These are phyloP conservation scores for Caenorhabditis briggsae DNA, from an alignment of 1,140 invertebrate genomes.

Conservation along the genomic window DNA sequence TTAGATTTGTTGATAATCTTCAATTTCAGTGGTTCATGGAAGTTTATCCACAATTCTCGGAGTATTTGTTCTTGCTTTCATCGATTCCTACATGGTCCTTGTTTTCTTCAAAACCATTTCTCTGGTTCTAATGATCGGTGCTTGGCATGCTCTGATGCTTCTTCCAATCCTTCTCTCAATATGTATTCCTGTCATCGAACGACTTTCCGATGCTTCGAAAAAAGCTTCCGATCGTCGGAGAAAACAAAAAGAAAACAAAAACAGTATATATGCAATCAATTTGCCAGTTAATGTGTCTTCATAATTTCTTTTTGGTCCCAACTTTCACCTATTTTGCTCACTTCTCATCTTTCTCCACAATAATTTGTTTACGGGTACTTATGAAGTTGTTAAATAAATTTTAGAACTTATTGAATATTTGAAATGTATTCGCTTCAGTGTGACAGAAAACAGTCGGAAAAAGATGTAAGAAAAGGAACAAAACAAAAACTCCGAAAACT, in stretches of 20 bases:
- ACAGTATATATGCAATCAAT: conserved; percentile 63
- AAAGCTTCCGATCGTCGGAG: conserved; percentile 49
- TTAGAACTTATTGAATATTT: neutral
- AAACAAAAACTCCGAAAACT: conserved; percentile 18
- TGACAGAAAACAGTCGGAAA: neutral
- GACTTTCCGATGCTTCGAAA: conserved; percentile 29
- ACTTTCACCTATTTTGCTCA: neutral
- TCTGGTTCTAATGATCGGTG: conserved; percentile 78
- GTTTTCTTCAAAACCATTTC: conserved; percentile 80
- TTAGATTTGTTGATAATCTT: neutral
- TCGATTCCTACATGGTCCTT: conserved; percentile 85
- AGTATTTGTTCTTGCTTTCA: conserved; percentile 87
- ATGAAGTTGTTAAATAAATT: neutral
- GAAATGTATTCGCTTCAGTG: neutral
- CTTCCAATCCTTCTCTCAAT: conserved; percentile 79
- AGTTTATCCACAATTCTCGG: conserved; percentile 92
- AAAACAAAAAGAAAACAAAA: conserved; percentile 50
- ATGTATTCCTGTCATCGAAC: conserved; percentile 73
- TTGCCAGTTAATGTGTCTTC: conserved; percentile 62
- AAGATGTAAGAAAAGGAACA: neutral
- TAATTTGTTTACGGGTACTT: neutral
- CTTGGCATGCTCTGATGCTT: conserved; percentile 78
- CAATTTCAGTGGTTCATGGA: conserved; percentile 80
- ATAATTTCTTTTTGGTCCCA: neutral
- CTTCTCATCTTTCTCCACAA: conserved; percentile 14